Conservation (phyloP, 2,113 vertebrate species). For the Tyto alba region DNA sequence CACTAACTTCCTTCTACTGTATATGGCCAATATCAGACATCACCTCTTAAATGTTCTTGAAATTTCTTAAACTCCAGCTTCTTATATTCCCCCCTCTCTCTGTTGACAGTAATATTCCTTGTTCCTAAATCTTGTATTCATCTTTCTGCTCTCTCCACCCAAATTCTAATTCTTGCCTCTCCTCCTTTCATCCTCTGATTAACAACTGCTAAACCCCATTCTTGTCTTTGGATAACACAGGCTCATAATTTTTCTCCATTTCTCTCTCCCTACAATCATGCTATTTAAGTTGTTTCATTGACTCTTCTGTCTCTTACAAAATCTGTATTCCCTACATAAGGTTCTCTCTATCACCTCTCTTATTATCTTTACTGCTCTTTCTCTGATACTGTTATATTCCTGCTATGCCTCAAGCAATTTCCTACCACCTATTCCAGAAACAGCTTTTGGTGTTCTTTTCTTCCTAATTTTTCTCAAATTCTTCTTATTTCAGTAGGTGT, state of each 20-base stretch:
- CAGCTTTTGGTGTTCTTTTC: neutral
- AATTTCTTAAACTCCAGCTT: neutral
- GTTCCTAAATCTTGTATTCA: neutral
- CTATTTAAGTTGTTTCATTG: neutral
- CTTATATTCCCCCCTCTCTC: neutral
- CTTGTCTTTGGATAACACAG: neutral
- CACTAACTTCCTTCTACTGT: neutral
- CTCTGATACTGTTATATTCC: neutral
- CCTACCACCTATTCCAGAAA: neutral
- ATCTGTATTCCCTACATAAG: neutral
- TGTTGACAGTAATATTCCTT: neutral
- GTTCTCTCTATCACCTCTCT: neutral
- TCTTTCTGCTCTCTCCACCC: neutral
- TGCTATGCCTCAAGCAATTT: neutral
- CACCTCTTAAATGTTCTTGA: neutral
- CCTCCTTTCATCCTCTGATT: neutral
- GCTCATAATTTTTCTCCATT: neutral
- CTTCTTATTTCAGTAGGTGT: neutral
- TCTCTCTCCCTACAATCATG: neutral
- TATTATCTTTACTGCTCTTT: neutral
- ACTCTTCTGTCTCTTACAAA: neutral
- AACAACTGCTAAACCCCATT: neutral
- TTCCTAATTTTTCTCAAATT: neutral
- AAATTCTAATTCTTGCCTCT: neutral
- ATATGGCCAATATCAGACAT: neutral